Base-by-base conservation (phyloP, 2,888 invertebrate species). In the Callosobruchus maculatus region DNA sequence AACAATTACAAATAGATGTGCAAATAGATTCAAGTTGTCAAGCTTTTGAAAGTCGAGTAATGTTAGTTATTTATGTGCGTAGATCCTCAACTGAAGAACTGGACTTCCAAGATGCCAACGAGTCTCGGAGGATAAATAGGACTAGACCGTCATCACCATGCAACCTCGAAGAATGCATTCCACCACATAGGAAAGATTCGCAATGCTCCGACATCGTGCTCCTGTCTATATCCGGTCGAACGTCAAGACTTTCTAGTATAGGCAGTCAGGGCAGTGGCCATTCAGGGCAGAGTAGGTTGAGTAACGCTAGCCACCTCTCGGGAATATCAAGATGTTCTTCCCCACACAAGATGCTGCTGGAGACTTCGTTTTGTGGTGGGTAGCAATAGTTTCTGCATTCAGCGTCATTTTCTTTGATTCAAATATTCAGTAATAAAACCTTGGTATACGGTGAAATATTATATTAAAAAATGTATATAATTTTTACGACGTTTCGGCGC, bases 321-420 rank as follows among this genome's bases (percentile, higher is more conserved):
- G 85, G 84, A 20, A 84, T 88, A 22, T 92, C 92, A 4, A 91
- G 94, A 76, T 94, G 94, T 31, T 95, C 96, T 0, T 96, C 96
- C 20, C 96, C 96, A n/a, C 96, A 96, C 88, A 94, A 94, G 86
- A 95, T 95, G 92, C 89, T 96, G 73, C 89, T 96, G 75, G 96
- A 96, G 88, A 97, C 96, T 0, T 96, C 96, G 0, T 97, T 97
- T 86, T 96, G 96, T 86, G 96, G 96, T 0, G 13, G 13, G 49
- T 49, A 13, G 13, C 13, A 49, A 26, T 26, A 7, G 26, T 26
- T 26, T 26, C 7, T 26, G 3, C 26, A 26, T 26, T 4, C 26
- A 26, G 26, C 3, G 26, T 26, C 7, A 26, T 26, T n/a, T n/a
- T n/a, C n/a, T n/a, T n/a, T n/a, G n/a, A n/a, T n/a, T n/a, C n/a